phyloP scores from a whole-genome alignment of 2,888 invertebrate genomes.

The Heterodera filipjevi region DNA sequence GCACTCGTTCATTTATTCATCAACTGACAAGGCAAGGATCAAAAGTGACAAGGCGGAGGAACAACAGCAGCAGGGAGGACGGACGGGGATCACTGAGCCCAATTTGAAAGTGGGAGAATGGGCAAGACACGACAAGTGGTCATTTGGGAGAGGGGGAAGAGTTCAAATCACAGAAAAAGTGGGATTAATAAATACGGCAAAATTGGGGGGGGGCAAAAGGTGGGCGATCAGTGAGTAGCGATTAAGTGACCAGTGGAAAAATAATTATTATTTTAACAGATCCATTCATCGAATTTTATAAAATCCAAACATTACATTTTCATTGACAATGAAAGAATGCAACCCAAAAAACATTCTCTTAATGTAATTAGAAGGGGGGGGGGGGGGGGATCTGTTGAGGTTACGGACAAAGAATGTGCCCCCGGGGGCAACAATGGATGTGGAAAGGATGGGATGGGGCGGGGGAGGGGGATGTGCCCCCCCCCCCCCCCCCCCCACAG shows the following conservation, averaged over 20 bases:
- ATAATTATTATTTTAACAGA: background rate
- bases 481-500: background rate
- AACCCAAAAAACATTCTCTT: background rate
- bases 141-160: background rate
- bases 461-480: background rate
- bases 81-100: too few species aligned
- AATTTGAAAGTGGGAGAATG: background rate
- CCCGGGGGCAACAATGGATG: slow-evolving; percentile 10
- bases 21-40: background rate
- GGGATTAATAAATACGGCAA: background rate
- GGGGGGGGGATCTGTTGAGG: background rate
- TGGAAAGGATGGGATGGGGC: background rate
- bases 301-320: background rate
- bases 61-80: background rate
- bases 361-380: background rate
- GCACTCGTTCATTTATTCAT: background rate
- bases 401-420: background rate
- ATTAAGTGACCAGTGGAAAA: background rate
- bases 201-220: background rate
- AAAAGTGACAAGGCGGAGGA: background rate
- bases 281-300: background rate
- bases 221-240: background rate
- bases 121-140: background rate
- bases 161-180: background rate
- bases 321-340: background rate